These are phyloP conservation scores for Yasuhikotakia modesta DNA, from an alignment of 2,797 vertebrate genomes.

Conservation along the genomic window DNA sequence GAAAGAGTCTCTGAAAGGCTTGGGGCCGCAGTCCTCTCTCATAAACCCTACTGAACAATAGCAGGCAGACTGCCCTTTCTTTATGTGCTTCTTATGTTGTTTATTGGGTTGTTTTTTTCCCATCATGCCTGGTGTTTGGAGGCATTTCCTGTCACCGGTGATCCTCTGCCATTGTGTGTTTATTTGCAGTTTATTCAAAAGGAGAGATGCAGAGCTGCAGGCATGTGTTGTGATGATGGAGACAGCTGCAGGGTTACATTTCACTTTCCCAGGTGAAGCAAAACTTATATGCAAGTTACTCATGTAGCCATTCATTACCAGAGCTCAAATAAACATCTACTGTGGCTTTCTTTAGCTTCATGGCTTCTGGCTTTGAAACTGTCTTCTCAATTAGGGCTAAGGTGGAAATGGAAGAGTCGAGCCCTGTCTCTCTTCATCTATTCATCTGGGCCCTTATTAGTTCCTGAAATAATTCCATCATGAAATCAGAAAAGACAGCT, in stretches of 20 bases:
- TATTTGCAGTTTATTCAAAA: conserved; percentile 45
- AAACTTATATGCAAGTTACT: conserved; percentile 41
- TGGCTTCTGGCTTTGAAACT: conserved; percentile 63
- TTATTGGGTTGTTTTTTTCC: conserved; percentile 63
- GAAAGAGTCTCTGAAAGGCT: conserved; percentile 67
- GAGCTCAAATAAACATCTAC: conserved; percentile 67
- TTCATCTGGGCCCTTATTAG: conserved; percentile 28
- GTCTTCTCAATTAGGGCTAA: conserved; percentile 70
- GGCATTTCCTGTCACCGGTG: conserved; percentile 42
- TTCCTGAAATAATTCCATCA: conserved; percentile 37
- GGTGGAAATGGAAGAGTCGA: conserved; percentile 65
- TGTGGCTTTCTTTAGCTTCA: conserved; percentile 42
- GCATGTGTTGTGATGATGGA: conserved; percentile 11
- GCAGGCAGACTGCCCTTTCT: conserved; percentile 42
- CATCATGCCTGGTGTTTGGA: conserved; percentile 24
- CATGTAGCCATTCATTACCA: conserved; percentile 68
- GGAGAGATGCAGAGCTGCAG: conserved; percentile 35
- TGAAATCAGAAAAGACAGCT: conserved; percentile 21
- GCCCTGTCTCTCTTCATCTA: conserved; percentile 48
- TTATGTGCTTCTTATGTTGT: conserved; percentile 52
- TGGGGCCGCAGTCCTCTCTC: conserved; percentile 53
- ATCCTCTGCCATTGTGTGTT: conserved; percentile 30
- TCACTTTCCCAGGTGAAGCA: conserved; percentile 44
- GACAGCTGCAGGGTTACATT: conserved; percentile 51
- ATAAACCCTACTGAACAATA: conserved; percentile 57